phyloP scores from a whole-genome alignment of 1,140 invertebrate genomes.

The Delia radicum region DNA sequence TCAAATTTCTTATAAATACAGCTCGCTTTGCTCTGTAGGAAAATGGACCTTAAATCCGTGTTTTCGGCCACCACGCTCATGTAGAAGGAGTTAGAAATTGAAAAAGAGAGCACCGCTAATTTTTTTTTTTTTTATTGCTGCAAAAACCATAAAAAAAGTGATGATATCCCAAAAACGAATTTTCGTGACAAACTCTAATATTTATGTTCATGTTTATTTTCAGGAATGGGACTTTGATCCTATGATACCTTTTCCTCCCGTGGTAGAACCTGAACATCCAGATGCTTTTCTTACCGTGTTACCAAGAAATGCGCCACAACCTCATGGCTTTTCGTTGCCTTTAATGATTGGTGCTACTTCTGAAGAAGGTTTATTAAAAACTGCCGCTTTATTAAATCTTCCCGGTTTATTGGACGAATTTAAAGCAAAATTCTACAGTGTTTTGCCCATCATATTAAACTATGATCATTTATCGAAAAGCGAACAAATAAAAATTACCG shows the following conservation, averaged over 20 bases:
- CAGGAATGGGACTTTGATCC: conserved; percentile 71
- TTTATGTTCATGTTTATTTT: neutral
- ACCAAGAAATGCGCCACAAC: conserved; percentile 58
- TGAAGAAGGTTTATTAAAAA: conserved; percentile 68
- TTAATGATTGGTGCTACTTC: conserved; percentile 69
- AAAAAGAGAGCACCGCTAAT: neutral
- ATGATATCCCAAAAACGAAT: too few species aligned
- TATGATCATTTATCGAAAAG: conserved; percentile 62
- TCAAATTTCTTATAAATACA: too few species aligned
- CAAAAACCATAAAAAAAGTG: too few species aligned
- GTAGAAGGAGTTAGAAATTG: too few species aligned
- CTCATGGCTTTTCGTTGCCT: conserved; percentile 61
- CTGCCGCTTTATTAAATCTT: conserved; percentile 56
- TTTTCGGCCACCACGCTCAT: too few species aligned
- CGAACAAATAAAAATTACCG: conserved; percentile 56
- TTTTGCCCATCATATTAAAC: conserved; percentile 64
- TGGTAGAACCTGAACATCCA: conserved; percentile 64
- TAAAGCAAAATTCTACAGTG: conserved; percentile 59
- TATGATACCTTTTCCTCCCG: conserved; percentile 73
- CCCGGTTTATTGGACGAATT: conserved; percentile 59
- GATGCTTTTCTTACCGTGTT: conserved; percentile 67
- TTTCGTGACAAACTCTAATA: neutral
- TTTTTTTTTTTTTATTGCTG: neutral
- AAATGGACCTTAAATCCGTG: too few species aligned
- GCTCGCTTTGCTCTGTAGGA: too few species aligned